These are phyloP conservation scores for Dione juno DNA, from an alignment of 2,888 invertebrate genomes.

Conservation along the genomic window DNA sequence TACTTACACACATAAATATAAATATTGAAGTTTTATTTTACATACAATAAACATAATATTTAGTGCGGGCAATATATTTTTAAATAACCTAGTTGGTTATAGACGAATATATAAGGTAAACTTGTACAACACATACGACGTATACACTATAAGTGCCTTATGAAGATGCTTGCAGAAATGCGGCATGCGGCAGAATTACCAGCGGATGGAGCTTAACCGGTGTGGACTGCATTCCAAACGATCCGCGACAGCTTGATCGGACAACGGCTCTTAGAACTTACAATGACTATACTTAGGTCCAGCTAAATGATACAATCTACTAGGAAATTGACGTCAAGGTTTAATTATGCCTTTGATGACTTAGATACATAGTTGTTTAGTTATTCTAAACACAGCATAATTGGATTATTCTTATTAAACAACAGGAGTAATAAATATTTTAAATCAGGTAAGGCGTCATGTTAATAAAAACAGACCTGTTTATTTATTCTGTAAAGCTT, in stretches of 20 bases:
- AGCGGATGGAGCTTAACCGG: slow-evolving; percentile 53
- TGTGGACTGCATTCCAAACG: slow-evolving; percentile 71
- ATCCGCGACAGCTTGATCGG: slow-evolving; percentile 53
- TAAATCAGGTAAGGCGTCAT: neutral
- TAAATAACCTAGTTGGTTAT: neutral
- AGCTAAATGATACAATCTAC: slow-evolving; percentile 9
- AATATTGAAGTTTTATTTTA: too few species aligned
- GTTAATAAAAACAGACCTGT: neutral
- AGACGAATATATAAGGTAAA: neutral
- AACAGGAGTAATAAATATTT: neutral
- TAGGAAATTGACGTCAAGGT: neutral
- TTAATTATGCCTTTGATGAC: neutral
- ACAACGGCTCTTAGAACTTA: slow-evolving; percentile 68
- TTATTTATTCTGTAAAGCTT: neutral
- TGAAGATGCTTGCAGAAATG: slow-evolving; percentile 46
- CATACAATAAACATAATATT: neutral
- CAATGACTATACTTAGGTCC: slow-evolving; percentile 44
- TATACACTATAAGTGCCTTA: slow-evolving; percentile 38
- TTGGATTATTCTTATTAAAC: neutral
- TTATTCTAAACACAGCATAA: neutral
- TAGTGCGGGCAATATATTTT: neutral
- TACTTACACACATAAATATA: too few species aligned
- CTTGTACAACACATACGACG: neutral
- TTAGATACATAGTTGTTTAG: neutral
- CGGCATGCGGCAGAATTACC: slow-evolving; percentile 61